Conservation (phyloP, 2,888 invertebrate genomes). For the Philopedon plagiatum region DNA sequence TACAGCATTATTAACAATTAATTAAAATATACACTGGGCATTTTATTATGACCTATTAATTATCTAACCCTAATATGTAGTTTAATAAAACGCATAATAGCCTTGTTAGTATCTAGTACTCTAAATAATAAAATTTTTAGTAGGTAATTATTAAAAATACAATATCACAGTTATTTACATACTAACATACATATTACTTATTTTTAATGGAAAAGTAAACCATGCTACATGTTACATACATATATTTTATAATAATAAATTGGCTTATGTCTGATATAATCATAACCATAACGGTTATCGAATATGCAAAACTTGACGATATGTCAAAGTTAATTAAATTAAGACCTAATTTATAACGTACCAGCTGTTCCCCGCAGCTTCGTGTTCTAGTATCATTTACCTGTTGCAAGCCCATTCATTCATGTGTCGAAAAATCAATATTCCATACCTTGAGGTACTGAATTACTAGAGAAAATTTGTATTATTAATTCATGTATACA, state of each 20-base stretch:
- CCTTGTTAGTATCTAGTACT: not conserved
- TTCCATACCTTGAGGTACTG: too few relatives aligned
- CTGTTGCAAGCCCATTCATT: too few relatives aligned
- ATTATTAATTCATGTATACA: too few relatives aligned
- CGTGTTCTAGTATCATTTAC: too few relatives aligned
- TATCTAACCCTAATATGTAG: too few relatives aligned
- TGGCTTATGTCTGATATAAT: slow-evolving; percentile 3
- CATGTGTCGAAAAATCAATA: too few relatives aligned
- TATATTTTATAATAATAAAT: slow-evolving; percentile 1
- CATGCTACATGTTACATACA: not conserved
- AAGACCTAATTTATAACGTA: too few relatives aligned
- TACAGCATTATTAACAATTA: too few relatives aligned
- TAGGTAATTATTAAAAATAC: slow-evolving; percentile 19
- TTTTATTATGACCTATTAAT: too few relatives aligned
- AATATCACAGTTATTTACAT: slow-evolving; percentile 49
- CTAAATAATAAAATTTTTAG: slow-evolving; percentile 5
- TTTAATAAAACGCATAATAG: not conserved
- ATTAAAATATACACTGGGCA: too few relatives aligned
- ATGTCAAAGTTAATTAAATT: not conserved
- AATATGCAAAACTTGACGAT: not conserved
- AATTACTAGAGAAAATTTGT: too few relatives aligned
- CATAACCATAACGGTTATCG: slow-evolving; percentile 8
- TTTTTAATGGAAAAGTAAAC: slow-evolving; percentile 34
- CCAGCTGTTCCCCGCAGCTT: too few relatives aligned
- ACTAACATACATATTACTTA: slow-evolving; percentile 28